Evolutionary conservation across 2,113 vertebrate genomes (phyloP).

Genomic region (Fregata magnificens): DNA sequence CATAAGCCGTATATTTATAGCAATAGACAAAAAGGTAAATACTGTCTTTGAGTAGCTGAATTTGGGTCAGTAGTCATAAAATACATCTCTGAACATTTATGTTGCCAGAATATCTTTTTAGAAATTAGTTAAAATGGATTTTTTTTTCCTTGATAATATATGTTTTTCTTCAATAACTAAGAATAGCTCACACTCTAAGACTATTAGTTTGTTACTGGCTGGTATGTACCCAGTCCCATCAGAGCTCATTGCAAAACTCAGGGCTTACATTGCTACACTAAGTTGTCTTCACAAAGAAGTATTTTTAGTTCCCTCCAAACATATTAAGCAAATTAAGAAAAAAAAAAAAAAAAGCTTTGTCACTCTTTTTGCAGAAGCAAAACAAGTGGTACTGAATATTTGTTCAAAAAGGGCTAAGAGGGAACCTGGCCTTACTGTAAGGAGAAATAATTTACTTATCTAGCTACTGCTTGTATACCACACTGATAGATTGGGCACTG

Average conservation of each 20-base stretch:
- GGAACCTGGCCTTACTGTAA: neutral
- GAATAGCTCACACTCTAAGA: neutral
- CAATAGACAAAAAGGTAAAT: neutral
- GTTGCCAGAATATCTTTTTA: neutral
- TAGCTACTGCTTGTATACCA: neutral
- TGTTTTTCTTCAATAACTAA: neutral
- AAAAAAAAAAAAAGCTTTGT: neutral
- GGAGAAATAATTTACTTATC: neutral
- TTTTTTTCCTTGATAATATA: neutral
- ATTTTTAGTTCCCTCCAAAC: neutral
- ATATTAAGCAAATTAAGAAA: neutral
- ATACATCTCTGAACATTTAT: neutral
- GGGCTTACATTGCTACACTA: neutral
- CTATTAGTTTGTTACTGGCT: neutral
- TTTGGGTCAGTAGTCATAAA: neutral
- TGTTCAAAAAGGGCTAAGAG: neutral
- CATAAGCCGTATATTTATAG: neutral
- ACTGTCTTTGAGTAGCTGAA: neutral
- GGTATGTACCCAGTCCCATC: neutral
- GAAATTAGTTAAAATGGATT: neutral
- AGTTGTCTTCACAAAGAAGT: neutral
- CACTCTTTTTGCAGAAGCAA: neutral
- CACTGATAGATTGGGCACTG: neutral
- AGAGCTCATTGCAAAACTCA: neutral
- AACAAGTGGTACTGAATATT: neutral